Evolutionary conservation across 2,797 vertebrate species (phyloP), one percentile per base, ranked within the genome.

Genomic region (Spatula versicolor): DNA sequence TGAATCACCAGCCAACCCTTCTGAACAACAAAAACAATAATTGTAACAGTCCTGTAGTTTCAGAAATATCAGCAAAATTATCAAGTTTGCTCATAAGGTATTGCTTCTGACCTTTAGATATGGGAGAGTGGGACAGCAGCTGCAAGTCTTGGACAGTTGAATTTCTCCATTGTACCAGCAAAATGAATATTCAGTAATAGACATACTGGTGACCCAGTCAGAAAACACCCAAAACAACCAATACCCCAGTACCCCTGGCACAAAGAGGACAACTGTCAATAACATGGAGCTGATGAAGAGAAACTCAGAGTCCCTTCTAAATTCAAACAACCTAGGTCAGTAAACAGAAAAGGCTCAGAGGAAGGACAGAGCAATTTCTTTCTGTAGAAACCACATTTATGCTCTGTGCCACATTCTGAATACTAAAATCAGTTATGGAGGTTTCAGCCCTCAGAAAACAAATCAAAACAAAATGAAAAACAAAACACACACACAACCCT

Each of bases 401-500:
- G 66, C 4, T 9, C 14, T 7, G 5, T 33, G 60, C 6, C 31
- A 55, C 9, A 37, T 23, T 21, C 20, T 22, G 21, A 82, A 62
- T 18, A 35, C 8, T 25, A 71, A 21, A 18, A 55, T 75, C n/a
- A 33, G 35, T 62, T 52, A 39, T 8, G 11, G 26, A 21, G 45
- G 12, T n/a, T 33, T 37, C 21, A 2, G 26, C 4, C 22, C 25
- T 33, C 28, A 64, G 8, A 76, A 39, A 75, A 55, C 6, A 81
- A 87, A 62, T 11, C 30, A n/a, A 87, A 84, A 31, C 21, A 74
- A 22, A 16, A 26, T 5, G 5, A 58, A 45, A 37, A 64, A 52
- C 25, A 28, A 52, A 52, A 1, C 0, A 54, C 25, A 72, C 0
- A 43, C 31, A 54, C 25, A 72, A 45, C 18, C 37, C 37, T 39